Percentiles rank a stretch among this genome's conserved stretches.
These are phyloP conservation scores for Naso thynnoides DNA, from an alignment of 2,797 vertebrate genomes.

Conservation along the genomic window DNA sequence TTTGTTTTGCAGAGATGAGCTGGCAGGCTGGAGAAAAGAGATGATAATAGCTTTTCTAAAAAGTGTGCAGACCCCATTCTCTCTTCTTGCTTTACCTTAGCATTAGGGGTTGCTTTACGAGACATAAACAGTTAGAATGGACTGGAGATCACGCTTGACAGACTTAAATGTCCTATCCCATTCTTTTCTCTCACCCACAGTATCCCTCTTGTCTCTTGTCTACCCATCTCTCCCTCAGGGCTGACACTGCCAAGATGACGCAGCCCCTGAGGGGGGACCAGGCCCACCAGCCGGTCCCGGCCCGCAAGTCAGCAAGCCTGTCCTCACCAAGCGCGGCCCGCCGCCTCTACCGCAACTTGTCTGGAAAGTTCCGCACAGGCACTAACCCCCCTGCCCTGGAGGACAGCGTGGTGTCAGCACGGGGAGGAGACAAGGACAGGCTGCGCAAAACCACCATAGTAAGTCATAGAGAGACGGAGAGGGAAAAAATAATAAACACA, in stretches of 20 bases:
- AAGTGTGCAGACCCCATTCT: neutral
- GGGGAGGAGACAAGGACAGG: constrained; percentile 89
- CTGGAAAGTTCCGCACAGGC: constrained; percentile 93
- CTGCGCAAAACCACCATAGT: constrained; percentile 90
- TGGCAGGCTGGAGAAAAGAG: constrained; percentile 7
- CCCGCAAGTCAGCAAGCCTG: constrained; percentile 87
- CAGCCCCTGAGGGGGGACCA: constrained; percentile 88
- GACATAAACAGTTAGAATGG: neutral
- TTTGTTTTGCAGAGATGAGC: constrained; percentile 10
- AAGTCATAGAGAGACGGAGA: constrained; percentile 68
- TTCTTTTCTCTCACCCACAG: constrained; percentile 10
- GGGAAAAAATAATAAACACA: constrained; percentile 66
- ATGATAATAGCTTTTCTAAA: neutral
- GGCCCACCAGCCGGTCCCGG: constrained; percentile 82
- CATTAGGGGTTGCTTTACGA: neutral
- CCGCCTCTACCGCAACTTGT: constrained; percentile 94
- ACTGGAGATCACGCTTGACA: neutral
- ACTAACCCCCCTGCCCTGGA: constrained; percentile 86
- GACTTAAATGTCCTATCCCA: neutral
- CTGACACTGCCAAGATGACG: constrained; percentile 91
- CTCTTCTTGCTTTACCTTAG: neutral
- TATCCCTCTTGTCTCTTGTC: constrained; percentile 20
- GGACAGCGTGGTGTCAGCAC: constrained; percentile 84
- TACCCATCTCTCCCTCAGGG: constrained; percentile 79
- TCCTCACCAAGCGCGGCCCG: constrained; percentile 92